Base-by-base conservation (phyloP, 2,113 vertebrate genomes). In the Bostrychus sinensis region DNA sequence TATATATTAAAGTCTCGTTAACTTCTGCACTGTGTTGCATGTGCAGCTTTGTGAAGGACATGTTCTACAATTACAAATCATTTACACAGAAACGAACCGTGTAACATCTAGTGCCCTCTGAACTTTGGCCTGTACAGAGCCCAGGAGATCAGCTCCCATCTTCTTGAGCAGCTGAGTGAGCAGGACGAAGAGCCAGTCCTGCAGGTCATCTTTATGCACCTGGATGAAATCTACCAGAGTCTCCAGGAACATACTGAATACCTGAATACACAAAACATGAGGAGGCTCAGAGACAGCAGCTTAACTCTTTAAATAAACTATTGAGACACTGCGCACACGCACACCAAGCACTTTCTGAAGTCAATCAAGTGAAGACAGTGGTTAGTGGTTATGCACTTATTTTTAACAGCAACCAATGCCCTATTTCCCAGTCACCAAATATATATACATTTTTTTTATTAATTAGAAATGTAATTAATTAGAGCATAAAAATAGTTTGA, bases 161-260 rank as follows among this genome's bases (percentile, higher is more conserved):
- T 98, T 99, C 91, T 98, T 99, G 77, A 99, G 87, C 14, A 99
- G 91, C 76, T 98, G 97, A 0, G 96, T 99, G 72, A 99, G 91
- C 70, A 98, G 80, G 16, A 98, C 96, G 26, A 98, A 98, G 19
- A 99, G 81, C 96, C 97, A 99, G 83, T 99, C 96, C 77, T 96
- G 96, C 60, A 98, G 92, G 72, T 99, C 96, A 1, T 97, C 96
- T 85, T 96, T 98, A 76, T 99, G 96, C 58, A 98, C 95, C 77
- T 87, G 91, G 78, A 99, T 94, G 88, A 99, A 98, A 86, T 99
- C 97, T 28, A 99, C 96, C 53, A 99, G 90, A 0, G 97, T 99
- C 88, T 99, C 97, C 93, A 99, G 89, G 93, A 99, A 99, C 96
- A 99, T 98, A 83, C 97, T 98, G 93, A 98, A 99, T 26, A 99